Evolutionary conservation across 1,140 invertebrate genomes (phyloP).

Genomic region (Drosophila pruinosa): DNA sequence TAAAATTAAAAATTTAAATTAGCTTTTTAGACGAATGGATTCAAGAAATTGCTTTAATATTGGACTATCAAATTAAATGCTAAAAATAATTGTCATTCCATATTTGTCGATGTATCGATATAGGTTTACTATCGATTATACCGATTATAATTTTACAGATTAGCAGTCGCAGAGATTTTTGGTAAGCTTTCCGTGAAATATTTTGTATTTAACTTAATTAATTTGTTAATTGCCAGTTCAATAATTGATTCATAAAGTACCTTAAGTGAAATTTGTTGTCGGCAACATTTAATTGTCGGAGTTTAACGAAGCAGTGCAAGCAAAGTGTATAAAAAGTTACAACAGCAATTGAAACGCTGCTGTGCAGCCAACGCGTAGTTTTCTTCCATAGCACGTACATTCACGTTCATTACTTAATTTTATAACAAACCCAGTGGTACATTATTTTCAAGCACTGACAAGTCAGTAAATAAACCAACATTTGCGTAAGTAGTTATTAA

Average conservation of each 20-base stretch:
- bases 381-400: conserved; percentile 10
- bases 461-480: background rate
- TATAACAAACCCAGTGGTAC: conserved; percentile 1
- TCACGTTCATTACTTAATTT: conserved; percentile 59
- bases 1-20: background rate
- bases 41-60: background rate
- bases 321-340: conserved; percentile 15
- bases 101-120: background rate
- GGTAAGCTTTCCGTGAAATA: conserved; percentile 58
- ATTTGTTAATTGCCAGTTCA: background rate
- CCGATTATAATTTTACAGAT: conserved; percentile 23
- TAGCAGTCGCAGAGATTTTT: conserved; percentile 66
- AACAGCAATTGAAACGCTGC: conserved; percentile 29
- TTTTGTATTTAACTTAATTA: conserved; percentile 3
- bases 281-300: background rate
- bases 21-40: too few relatives aligned
- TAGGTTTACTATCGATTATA: background rate
- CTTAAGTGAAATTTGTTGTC: background rate
- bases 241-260: background rate
- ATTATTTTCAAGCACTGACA: background rate
- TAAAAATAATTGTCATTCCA: background rate
- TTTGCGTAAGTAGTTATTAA: background rate
- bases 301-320: background rate
- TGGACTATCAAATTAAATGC: background rate
- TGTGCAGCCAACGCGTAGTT: conserved; percentile 55